Evolutionary conservation across 2,113 vertebrate species (phyloP), one percentile per base, ranked within the genome.

Genomic region (Camelus bactrianus): DNA sequence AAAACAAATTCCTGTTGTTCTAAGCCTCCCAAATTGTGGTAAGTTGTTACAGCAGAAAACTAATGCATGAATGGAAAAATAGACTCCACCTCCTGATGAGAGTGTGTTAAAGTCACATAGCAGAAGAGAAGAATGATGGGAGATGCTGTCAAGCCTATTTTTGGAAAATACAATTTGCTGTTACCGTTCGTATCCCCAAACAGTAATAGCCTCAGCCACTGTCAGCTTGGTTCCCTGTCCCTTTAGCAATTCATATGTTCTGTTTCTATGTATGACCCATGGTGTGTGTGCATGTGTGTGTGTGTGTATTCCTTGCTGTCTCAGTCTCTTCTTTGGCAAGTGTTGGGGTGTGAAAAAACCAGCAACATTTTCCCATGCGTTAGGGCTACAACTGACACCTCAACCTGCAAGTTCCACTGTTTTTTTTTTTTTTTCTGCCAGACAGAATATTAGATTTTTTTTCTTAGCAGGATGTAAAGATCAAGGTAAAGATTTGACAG

Each of bases 401-500:
- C 38, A 48, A 54, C 60, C 42, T 48, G 30, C 13, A 92, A 65
- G 50, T 86, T 79, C 67, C 69, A 56, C 75, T 69, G 35, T 46
- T 86, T 92, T 42, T 42, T 38, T 42, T 42, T 42, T 77, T 42
- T 42, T 42, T 77, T 90, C 83, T 58, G 48, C 56, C 73, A 70
- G 46, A 80, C 64, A 86, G 26, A 75, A 81, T 95, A 58, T 81
- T 86, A 75, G 87, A 80, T 9, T 60, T 84, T 86, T 81, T 75
- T 82, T 70, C 93, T 93, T 77, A 95, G 82, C 32, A 84, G 64
- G 35, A 35, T 26, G 22, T 80, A 97, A 90, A 82, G 76, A 93
- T 17, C 95, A 77, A 72, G 67, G 54, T 77, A 91, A 93, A 65
- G 85, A 91, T 73, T 73, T 85, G 97, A 95, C 90, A 92, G 9